phyloP scores from a whole-genome alignment of 2,888 invertebrate species.

The Mystacides longicornis region DNA sequence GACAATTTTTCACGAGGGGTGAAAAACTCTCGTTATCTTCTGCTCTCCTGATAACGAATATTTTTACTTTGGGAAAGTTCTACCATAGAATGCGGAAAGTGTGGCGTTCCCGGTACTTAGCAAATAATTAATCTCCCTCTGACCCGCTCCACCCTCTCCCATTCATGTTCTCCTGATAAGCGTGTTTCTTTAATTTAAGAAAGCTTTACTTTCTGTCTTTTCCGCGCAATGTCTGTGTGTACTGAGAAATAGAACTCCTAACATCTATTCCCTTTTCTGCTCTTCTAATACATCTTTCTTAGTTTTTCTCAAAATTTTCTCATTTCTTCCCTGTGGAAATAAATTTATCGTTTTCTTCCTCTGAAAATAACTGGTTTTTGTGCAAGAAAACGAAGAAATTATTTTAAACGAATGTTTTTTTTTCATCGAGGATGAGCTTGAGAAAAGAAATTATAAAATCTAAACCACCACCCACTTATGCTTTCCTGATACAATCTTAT shows the following conservation, averaged over 20 bases:
- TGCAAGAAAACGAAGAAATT: neutral
- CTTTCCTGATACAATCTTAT: slow-evolving; percentile 3
- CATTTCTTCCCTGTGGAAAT: neutral
- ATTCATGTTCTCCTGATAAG: neutral
- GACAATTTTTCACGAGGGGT: slow-evolving; percentile 1
- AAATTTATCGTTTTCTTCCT: neutral
- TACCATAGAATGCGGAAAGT: neutral
- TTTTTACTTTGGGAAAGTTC: slow-evolving; percentile 7
- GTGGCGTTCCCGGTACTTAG: neutral
- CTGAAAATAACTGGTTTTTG: too few relatives aligned
- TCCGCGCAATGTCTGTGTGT: neutral
- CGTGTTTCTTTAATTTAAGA: slow-evolving; percentile 1
- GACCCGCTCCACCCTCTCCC: neutral
- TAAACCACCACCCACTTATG: too few relatives aligned
- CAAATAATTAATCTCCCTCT: neutral
- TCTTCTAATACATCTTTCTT: slow-evolving; percentile 2
- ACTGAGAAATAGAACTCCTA: too few relatives aligned
- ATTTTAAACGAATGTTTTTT: too few relatives aligned
- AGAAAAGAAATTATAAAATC: too few relatives aligned
- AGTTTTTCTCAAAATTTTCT: slow-evolving; percentile 4
- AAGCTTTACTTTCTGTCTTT: slow-evolving; percentile 9
- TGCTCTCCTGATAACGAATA: slow-evolving; percentile 1
- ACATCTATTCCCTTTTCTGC: neutral
- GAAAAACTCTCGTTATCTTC: slow-evolving; percentile 1
- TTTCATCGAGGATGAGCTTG: too few relatives aligned